Percentiles rank a stretch among this genome's conserved stretches.
phyloP scores from a whole-genome alignment of 1,140 invertebrate species.

The Bombus terrestris region DNA sequence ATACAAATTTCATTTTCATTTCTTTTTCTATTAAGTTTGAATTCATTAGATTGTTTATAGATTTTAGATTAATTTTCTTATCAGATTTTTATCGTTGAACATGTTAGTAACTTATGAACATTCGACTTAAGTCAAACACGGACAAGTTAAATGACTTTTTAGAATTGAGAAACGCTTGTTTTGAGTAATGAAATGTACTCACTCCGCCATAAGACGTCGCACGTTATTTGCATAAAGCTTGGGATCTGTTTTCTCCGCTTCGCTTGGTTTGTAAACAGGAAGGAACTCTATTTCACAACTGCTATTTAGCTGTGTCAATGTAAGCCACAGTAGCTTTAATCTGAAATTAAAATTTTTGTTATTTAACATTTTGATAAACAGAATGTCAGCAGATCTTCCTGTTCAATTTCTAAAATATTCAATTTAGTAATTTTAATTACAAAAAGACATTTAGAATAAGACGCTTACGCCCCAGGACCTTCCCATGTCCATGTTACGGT shows the following conservation, averaged over 20 bases:
- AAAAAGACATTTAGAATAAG: neutral
- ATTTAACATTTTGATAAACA: neutral
- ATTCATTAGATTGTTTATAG: neutral
- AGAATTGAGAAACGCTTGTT: neutral
- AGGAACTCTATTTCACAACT: constrained; percentile 97
- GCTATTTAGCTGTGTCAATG: constrained; percentile 94
- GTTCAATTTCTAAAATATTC: too few relatives aligned
- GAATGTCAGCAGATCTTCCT: neutral
- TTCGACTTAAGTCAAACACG: too few relatives aligned
- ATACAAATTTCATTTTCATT: too few relatives aligned
- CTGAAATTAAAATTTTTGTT: constrained; percentile 82
- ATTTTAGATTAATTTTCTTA: too few relatives aligned
- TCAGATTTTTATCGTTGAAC: too few relatives aligned
- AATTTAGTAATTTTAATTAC: neutral
- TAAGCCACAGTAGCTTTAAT: constrained; percentile 93
- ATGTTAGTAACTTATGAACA: too few relatives aligned
- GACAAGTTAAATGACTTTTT: neutral
- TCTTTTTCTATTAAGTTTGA: too few relatives aligned
- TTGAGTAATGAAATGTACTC: constrained; percentile 76
- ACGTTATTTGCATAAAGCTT: constrained; percentile 96
- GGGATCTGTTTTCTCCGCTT: constrained; percentile 93
- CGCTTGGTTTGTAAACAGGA: constrained; percentile 94
- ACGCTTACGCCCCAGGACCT: constrained; percentile 95
- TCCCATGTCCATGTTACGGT: constrained; percentile 99
- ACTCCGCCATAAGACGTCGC: constrained; percentile 95